Evolutionary conservation across 2,113 vertebrate genomes (phyloP).

Genomic region (Ictalurus punctatus): DNA sequence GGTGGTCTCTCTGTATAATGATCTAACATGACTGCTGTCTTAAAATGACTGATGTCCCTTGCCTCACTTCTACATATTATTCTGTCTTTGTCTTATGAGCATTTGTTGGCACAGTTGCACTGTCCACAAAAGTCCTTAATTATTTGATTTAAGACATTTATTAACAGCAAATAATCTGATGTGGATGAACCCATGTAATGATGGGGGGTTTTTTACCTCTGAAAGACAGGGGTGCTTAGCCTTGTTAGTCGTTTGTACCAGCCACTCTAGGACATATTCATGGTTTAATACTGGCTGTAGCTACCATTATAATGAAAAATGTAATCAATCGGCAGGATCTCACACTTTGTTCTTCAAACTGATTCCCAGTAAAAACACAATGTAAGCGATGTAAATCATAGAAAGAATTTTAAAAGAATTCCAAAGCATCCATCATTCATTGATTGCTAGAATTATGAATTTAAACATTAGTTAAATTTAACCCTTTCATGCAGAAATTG

Average conservation of each 20-base stretch:
- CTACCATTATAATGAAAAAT: not conserved
- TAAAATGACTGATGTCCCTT: not conserved
- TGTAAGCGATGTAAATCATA: not conserved
- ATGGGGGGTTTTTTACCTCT: not conserved
- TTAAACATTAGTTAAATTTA: not conserved
- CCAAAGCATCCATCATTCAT: not conserved
- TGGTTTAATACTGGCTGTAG: not conserved
- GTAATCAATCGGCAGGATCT: not conserved
- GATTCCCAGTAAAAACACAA: not conserved
- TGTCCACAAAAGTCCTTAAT: not conserved
- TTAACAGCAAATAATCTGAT: not conserved
- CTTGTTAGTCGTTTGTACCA: not conserved
- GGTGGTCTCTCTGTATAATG: not conserved
- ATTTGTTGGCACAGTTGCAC: not conserved
- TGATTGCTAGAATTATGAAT: not conserved
- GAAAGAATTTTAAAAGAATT: not conserved
- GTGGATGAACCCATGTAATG: not conserved
- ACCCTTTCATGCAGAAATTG: not conserved
- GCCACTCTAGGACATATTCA: not conserved
- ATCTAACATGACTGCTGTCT: not conserved
- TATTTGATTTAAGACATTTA: not conserved
- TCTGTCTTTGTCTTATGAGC: not conserved
- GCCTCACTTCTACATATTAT: not conserved
- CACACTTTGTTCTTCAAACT: not conserved
- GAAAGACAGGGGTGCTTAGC: not conserved